Percentiles rank a stretch among this genome's conserved stretches.
Conservation (phyloP, 2,113 vertebrate species). For the Syngnathus floridae region DNA sequence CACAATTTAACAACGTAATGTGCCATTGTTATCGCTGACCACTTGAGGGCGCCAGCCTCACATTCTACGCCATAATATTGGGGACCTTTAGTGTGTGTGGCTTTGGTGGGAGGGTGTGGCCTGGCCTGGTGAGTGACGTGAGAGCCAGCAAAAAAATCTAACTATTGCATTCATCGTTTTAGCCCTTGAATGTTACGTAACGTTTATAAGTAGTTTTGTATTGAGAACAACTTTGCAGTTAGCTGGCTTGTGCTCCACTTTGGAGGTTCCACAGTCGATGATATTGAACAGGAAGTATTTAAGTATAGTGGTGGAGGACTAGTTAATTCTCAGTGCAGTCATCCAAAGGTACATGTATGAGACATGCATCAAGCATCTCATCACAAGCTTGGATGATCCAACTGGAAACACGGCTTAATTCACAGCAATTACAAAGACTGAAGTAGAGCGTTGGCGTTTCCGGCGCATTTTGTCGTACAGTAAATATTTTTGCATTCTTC, state of each 20-base stretch:
- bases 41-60: too few species aligned
- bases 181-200: too few species aligned
- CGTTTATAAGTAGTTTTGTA: background rate
- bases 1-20: too few species aligned
- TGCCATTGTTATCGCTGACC: too few species aligned
- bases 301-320: background rate
- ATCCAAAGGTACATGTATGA: background rate
- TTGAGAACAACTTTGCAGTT: too few species aligned
- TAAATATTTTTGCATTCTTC: background rate
- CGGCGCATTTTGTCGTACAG: background rate
- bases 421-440: background rate
- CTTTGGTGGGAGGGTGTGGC: too few species aligned
- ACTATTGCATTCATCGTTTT: too few species aligned
- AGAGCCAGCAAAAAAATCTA: too few species aligned
- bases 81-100: too few species aligned
- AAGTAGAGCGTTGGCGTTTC: background rate
- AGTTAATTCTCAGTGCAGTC: background rate
- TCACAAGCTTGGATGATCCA: background rate
- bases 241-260: background rate
- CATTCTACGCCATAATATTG: too few species aligned
- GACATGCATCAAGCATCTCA: slow-evolving; percentile 54
- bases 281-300: background rate
- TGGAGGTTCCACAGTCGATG: background rate
- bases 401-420: background rate
- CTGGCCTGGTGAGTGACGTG: too few species aligned